Evolutionary conservation across 2,888 invertebrate genomes (phyloP), one percentile per base, ranked within the genome.

Genomic region (Sinopyrophorus schimmeli): DNA sequence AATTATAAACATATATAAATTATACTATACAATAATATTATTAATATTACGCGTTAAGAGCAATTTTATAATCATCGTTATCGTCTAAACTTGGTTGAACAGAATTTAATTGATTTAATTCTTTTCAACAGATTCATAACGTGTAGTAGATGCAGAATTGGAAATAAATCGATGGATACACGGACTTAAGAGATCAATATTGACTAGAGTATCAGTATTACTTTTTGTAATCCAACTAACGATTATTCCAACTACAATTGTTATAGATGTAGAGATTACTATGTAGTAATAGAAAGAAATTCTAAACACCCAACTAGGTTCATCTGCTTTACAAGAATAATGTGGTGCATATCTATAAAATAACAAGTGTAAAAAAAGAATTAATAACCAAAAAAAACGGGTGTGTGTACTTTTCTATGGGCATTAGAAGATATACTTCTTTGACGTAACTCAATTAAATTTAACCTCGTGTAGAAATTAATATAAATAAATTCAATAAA

Each of bases 101-200:
- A n/a, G n/a, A n/a, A n/a, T n/a, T n/a, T n/a, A n/a, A n/a, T n/a
- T n/a, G n/a, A n/a, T n/a, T n/a, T n/a, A n/a, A n/a, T 31, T 24
- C 5, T 31, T 23, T 11, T 41, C 32, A 10, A 39, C 28, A 7
- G 27, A 18, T 9, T 39, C 28, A 28, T 20, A 28, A 1, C 26
- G n/a, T 6, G 28, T 14, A 28, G 20, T 32, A 7, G 2, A 7
- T 11, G 15, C 37, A 1, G 41, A 17, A 3, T 21, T 9, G 3
- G 5, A 6, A 11, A 41, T 11, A 23, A 31, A 41, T 9, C 30
- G 16, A 18, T 24, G 24, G 18, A 47, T 9, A 12, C 16, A 26
- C 2, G 82, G 82, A 30, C 80, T 77, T 58, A 83, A 77, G 21
- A 81, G 77, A 43, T 80, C 78, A 5, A 79, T 80, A 62, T 83